Base-by-base conservation (phyloP, 2,797 vertebrate genomes). In the Triplophysa bombifrons region DNA sequence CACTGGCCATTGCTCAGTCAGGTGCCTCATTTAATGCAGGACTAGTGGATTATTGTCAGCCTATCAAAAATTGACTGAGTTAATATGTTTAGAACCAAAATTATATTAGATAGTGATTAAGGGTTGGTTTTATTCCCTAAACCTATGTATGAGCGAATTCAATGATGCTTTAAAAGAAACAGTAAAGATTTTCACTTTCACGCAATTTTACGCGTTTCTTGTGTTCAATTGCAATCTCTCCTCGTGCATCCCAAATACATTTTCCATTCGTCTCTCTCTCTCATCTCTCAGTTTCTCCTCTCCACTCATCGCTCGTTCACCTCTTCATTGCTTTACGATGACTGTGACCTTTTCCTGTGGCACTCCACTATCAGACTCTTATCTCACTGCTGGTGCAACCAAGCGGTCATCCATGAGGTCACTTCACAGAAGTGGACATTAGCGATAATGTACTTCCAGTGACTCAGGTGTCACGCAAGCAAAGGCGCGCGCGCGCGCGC, bases 351-450 rank as follows among this genome's bases (percentile, higher is more conserved):
- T 85, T 84, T 78, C 46, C 80, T 80, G 67, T 46, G 60, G 75
- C 82, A 82, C 80, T 84, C 61, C 61, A 77, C 82, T 84, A 84
- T 85, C 74, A 84, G 77, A 72, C 78, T 80, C 82, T 84, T 82
- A 82, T 84, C 83, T 84, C 78, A 66, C 77, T 72, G 72, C 74
- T 60, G 75, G 77, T 79, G 53, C 67, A 80, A 68, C 67, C 61
- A 74, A 74, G 77, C 77, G 48, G 67, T 80, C 78, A 82, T 85
- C 82, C 82, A 85, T 82, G 82, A 84, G 84, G 84, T 85, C 82
- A 82, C 82, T 85, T 85, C 80, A 84, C 73, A 85, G 82, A 78
- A 85, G 84, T 84, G 84, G 84, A 85, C 84, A 85, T 85, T 82
- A 82, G 84, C 73, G 82, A 84, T 85, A 85, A 85, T 85, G 82